These are phyloP conservation scores for Strigamia crassipes DNA, from an alignment of 2,888 invertebrate genomes.

Conservation along the genomic window DNA sequence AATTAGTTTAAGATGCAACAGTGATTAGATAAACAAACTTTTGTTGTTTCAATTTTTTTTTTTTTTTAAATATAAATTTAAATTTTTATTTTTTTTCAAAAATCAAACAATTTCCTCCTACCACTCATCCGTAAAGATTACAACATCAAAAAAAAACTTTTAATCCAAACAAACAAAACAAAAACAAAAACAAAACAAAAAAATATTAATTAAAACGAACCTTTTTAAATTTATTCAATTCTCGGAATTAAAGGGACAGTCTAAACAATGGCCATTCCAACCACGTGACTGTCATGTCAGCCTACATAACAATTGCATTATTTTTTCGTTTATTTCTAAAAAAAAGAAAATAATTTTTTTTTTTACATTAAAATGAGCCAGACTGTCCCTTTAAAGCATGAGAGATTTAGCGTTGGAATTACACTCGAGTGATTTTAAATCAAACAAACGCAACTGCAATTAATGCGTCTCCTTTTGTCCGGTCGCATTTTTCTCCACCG, in stretches of 20 bases:
- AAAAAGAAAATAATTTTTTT: too few relatives aligned
- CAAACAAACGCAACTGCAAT: slow-evolving; percentile 1
- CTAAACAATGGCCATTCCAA: too few relatives aligned
- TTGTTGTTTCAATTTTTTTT: slow-evolving; percentile 6
- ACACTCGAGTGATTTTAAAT: slow-evolving; percentile 20
- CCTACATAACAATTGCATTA: too few relatives aligned
- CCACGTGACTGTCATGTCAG: too few relatives aligned
- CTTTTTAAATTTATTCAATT: neutral
- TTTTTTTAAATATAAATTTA: neutral
- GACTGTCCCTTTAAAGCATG: too few relatives aligned
- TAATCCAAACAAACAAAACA: neutral
- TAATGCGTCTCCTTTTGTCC: neutral
- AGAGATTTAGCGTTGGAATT: neutral
- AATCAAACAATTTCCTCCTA: slow-evolving; percentile 6
- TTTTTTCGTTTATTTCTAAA: too few relatives aligned
- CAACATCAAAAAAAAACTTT: neutral
- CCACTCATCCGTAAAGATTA: neutral
- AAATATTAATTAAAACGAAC: neutral
- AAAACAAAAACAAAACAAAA: neutral
- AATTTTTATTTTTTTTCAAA: neutral
- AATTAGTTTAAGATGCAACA: slow-evolving; percentile 3
- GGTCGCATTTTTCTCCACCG: neutral
- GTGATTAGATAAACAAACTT: slow-evolving; percentile 23
- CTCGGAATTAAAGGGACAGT: neutral
- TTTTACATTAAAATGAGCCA: too few relatives aligned